A percentile compares a stretch with the other conserved stretches of the same genome.
These are phyloP conservation scores for Julus scandinavius DNA, from an alignment of 2,888 invertebrate genomes.

Conservation along the genomic window DNA sequence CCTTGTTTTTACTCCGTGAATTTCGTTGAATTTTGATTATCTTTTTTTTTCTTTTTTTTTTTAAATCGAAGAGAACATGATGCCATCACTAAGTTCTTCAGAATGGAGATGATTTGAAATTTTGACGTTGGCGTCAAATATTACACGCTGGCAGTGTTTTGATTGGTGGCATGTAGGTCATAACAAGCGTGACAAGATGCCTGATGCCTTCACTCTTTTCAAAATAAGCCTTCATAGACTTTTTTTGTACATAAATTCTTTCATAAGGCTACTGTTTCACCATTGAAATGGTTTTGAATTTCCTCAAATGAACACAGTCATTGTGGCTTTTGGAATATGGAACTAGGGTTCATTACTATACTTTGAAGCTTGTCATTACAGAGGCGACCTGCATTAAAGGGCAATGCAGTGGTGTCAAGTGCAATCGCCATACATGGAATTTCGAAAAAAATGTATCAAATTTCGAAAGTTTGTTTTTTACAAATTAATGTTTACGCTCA, in stretches of 20 bases:
- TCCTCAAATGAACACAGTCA: not conserved
- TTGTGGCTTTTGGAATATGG: not conserved
- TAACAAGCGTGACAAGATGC: slow-evolving; percentile 19
- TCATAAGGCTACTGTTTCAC: not conserved
- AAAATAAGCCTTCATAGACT: not conserved
- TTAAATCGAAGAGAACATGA: not conserved
- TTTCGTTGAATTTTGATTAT: not conserved
- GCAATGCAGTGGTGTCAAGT: too few species aligned
- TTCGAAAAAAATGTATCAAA: too few species aligned
- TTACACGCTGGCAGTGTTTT: not conserved
- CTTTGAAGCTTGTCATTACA: too few species aligned
- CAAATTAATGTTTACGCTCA: too few species aligned
- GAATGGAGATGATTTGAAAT: not conserved
- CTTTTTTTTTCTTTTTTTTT: not conserved
- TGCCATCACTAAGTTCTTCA: not conserved
- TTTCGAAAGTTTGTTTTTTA: too few species aligned
- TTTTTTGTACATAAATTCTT: not conserved
- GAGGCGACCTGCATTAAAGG: too few species aligned
- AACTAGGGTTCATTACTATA: not conserved
- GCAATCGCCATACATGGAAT: too few species aligned
- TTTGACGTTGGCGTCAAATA: not conserved
- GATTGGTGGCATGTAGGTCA: slow-evolving; percentile 4
- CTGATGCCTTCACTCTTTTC: not conserved
- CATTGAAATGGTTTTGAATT: not conserved
- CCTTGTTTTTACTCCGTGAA: not conserved